Conservation (phyloP, 1,140 invertebrate genomes). For the Drosophila eugracilis region DNA sequence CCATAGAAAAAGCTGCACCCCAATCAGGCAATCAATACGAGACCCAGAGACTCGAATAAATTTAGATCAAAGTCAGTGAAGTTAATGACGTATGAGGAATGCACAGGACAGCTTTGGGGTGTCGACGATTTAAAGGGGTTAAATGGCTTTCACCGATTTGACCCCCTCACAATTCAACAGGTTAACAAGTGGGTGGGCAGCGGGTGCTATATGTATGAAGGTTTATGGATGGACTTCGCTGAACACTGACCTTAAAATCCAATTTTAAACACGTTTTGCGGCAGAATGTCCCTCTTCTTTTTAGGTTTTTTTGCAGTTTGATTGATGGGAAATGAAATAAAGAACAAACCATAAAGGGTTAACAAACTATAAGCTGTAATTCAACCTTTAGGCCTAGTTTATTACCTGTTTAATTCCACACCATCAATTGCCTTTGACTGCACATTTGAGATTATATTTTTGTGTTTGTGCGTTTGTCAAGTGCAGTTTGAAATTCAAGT, state of each 20-base stretch:
- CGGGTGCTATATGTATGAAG: background rate
- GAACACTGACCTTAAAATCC: slow-evolving; percentile 69
- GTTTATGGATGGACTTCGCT: slow-evolving; percentile 11
- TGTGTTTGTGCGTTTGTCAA: slow-evolving; percentile 43
- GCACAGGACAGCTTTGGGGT: slow-evolving; percentile 16
- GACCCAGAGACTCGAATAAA: slow-evolving; percentile 51
- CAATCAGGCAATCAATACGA: too few species aligned
- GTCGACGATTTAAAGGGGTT: slow-evolving; percentile 32
- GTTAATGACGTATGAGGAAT: slow-evolving; percentile 59
- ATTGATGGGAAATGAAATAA: background rate
- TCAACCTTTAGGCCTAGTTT: slow-evolving; percentile 1
- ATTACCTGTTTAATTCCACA: background rate
- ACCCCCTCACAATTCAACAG: slow-evolving; percentile 20
- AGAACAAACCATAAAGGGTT: background rate
- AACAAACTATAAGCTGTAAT: too few species aligned
- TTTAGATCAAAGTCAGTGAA: slow-evolving; percentile 70
- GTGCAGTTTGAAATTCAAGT: slow-evolving; percentile 73
- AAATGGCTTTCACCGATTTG: slow-evolving; percentile 5
- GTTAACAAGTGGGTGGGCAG: slow-evolving; percentile 5
- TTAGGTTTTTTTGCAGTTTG: background rate
- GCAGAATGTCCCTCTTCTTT: background rate
- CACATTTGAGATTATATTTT: slow-evolving; percentile 15
- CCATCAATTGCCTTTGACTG: slow-evolving; percentile 1
- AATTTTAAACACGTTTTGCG: slow-evolving; percentile 28
- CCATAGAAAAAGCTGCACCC: slow-evolving; percentile 13